These are phyloP conservation scores for Probaryconus sp. DNA, from an alignment of 1,140 invertebrate genomes.

Conservation along the genomic window DNA sequence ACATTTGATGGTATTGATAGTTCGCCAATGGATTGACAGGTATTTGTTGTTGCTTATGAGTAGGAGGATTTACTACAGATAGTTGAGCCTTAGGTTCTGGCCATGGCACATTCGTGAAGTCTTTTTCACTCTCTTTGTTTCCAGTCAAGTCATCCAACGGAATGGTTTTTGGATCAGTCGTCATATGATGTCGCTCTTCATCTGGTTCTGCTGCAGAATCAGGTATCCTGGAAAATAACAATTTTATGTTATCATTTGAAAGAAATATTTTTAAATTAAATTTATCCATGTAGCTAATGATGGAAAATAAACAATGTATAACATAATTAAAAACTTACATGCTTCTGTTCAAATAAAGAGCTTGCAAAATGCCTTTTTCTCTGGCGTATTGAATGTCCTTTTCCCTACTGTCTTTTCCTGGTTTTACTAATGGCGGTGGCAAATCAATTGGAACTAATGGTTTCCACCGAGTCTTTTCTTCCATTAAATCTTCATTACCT, in stretches of 20 bases:
- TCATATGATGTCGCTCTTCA: constrained; percentile 84
- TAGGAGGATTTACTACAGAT: constrained; percentile 69
- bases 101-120: constrained; percentile 86
- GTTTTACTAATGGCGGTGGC: constrained; percentile 81
- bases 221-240: constrained; percentile 81
- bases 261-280: no score
- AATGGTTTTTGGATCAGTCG: constrained; percentile 88
- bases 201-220: constrained; percentile 92
- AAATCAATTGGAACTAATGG: constrained; percentile 84
- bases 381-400: constrained; percentile 90
- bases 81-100: constrained; percentile 85
- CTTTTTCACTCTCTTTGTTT: constrained; percentile 87
- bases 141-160: constrained; percentile 92
- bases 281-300: background rate
- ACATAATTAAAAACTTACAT: constrained; percentile 81
- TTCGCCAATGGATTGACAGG: constrained; percentile 37
- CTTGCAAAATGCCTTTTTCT: constrained; percentile 89
- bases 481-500: constrained; percentile 86
- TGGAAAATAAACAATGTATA: constrained; percentile 4
- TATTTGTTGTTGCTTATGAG: background rate
- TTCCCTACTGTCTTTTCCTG: constrained; percentile 90
- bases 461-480: constrained; percentile 86
- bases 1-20: constrained; percentile 63
- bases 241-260: background rate
- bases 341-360: constrained; percentile 89